A percentile compares a stretch with the other conserved stretches of the same genome.
Evolutionary conservation across 2,113 vertebrate genomes (phyloP).

Genomic region (Megaceryle torquata): DNA sequence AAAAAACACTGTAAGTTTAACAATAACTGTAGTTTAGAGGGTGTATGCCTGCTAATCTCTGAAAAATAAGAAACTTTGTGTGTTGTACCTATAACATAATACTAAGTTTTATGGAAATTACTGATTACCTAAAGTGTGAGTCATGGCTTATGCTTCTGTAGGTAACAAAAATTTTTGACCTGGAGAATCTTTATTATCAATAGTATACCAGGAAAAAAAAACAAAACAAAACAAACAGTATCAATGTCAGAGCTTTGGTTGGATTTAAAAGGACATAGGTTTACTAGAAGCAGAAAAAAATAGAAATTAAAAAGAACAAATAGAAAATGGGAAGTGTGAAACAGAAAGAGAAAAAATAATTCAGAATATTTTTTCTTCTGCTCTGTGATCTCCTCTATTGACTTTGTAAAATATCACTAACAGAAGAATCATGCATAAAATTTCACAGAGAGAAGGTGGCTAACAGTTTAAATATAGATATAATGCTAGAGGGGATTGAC

Average conservation of each 20-base stretch:
- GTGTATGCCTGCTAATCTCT: background rate
- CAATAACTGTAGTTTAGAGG: background rate
- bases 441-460: background rate
- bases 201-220: background rate
- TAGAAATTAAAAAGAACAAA: background rate
- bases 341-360: background rate
- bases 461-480: background rate
- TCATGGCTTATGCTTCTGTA: background rate
- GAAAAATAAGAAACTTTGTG: background rate
- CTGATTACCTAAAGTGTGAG: background rate
- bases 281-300: background rate
- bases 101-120: background rate
- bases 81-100: background rate
- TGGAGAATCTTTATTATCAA: background rate
- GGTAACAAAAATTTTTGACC: background rate
- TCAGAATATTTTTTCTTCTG: background rate
- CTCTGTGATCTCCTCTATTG: background rate
- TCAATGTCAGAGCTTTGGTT: background rate
- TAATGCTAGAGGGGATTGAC: background rate
- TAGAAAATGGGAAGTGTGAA: background rate
- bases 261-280: background rate
- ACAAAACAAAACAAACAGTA: background rate
- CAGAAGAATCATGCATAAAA: background rate
- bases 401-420: background rate
- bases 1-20: background rate